Evolutionary conservation across 2,888 invertebrate genomes (phyloP), one percentile per base, ranked within the genome.

Genomic region (Chydorus sphaericus): DNA sequence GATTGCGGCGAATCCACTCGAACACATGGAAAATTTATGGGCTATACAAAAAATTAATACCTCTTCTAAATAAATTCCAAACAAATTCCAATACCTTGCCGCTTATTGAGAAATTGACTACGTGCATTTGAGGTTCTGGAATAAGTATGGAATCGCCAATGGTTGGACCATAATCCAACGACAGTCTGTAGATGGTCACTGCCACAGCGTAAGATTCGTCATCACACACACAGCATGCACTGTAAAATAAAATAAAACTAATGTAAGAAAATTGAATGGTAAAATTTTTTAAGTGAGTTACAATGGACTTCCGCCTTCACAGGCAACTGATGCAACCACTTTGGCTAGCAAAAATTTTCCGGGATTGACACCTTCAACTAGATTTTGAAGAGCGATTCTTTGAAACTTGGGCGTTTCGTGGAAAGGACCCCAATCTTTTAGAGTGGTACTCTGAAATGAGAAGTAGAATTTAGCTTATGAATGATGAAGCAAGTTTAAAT

Each of bases 61-160:
- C 23, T 8, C 33, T 29, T 28, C 10, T 48, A 52, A 51, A 33
- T 33, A 14, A 33, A 33, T 33, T n/a, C n/a, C n/a, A n/a, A n/a
- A n/a, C n/a, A n/a, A n/a, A n/a, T n/a, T n/a, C n/a, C n/a, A n/a
- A n/a, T 50, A 50, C 50, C 29, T 50, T 16, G 11, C 30, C 30
- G 11, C 30, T 29, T 16, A 30, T 11, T 1, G 50, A 29, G 11
- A 50, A 4, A 18, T 29, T 14, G 14, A 50, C 29, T 1, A 20
- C 11, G n/a, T 31, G 50, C 30, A 50, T 18, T 11, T 30, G 30
- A 50, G 89, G 89, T 66, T 85, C 85, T 0, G 87, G 84, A 61
- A 90, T 78, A 8, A 85, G 83, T 14, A 91, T 82, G 29, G 82
- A 78, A 72, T 91, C 88, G 1, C 89, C 89, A 58, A 90, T 84